Evolutionary conservation across 2,113 vertebrate species (phyloP), one percentile per base, ranked within the genome.

Genomic region (Panthera uncia): DNA sequence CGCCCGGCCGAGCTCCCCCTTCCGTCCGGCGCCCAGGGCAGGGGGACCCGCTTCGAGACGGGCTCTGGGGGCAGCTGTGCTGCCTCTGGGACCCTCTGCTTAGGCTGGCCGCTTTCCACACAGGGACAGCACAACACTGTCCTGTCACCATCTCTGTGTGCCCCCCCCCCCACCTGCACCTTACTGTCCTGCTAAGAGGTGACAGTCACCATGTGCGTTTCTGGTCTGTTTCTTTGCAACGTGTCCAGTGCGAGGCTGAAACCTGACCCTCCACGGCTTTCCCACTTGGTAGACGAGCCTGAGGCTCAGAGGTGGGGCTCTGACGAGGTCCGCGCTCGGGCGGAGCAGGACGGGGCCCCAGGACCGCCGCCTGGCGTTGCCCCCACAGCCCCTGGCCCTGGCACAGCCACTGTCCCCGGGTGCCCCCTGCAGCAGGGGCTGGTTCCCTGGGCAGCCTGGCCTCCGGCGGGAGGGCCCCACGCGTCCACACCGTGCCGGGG

Each of bases 351-450:
- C 38, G 4, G 38, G 45, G 10, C 65, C 31, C 33, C 65, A 6
- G 63, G 29, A 9, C 61, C 1, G 10, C 23, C 0, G 0, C 21
- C 38, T 2, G 66, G 66, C 66, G 38, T 0, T 0, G 31, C 36
- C 31, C 89, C 12, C 8, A 4, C 36, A n/a, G 61, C 29, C 82
- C 29, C 82, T 36, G 5, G 0, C 23, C 57, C 36, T 4, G 4
- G 80, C 2, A 2, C 36, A 18, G 45, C 45, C 89, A 21, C 6
- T 4, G n/a, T 12, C n/a, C 89, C n/a, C 1, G 0, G 7, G 76
- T 31, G 63, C 7, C 4, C 0, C 2, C 76, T 23, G 63, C 83
- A 16, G 63, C 11, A 23, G 16, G 11, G 16, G 7, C 76, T 15
- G 2, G 4, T 12, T 73, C n/a, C 69, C 69, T 2, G 4, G 36